Percentiles rank a stretch among this genome's conserved stretches.
These are phyloP conservation scores for Eleginops maclovinus DNA, from an alignment of 2,113 vertebrate genomes.

Conservation along the genomic window DNA sequence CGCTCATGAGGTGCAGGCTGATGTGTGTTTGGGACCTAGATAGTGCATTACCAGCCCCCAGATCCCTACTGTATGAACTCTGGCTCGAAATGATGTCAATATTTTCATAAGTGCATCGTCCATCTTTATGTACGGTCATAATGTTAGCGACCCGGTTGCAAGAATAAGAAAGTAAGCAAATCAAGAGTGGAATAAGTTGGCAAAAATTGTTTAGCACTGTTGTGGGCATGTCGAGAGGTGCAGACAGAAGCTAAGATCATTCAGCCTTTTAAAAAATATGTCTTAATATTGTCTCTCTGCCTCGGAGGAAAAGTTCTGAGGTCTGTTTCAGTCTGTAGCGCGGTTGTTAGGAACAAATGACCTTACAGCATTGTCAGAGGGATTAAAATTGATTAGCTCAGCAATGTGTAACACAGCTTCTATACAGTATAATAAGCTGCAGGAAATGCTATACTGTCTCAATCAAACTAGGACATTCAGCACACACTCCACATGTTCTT, in stretches of 20 bases:
- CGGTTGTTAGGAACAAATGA: constrained; percentile 28
- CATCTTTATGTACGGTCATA: too few species aligned
- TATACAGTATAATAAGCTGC: constrained; percentile 53
- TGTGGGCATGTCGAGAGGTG: background rate
- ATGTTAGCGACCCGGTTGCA: background rate
- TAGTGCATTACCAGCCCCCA: too few species aligned
- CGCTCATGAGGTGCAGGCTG: too few species aligned
- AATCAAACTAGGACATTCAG: constrained; percentile 33
- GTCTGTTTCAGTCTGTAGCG: constrained; percentile 12
- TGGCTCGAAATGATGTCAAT: too few species aligned
- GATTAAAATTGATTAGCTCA: constrained; percentile 76
- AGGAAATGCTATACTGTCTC: constrained; percentile 36
- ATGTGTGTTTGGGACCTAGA: too few species aligned
- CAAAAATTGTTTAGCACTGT: background rate
- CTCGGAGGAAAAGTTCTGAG: constrained; percentile 3
- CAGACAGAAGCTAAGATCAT: background rate
- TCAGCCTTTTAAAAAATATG: too few species aligned
- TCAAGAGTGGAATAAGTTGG: background rate
- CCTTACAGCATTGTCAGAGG: constrained; percentile 56
- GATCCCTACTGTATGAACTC: too few species aligned
- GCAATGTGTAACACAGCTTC: constrained; percentile 54
- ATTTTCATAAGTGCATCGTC: too few species aligned
- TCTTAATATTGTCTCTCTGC: constrained; percentile 7
- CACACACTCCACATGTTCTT: constrained; percentile 29
- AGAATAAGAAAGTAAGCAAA: background rate